Conservation (phyloP, 37 sponge, comb jelly and placozoan genomes). For the Agelas oroides region DNA sequence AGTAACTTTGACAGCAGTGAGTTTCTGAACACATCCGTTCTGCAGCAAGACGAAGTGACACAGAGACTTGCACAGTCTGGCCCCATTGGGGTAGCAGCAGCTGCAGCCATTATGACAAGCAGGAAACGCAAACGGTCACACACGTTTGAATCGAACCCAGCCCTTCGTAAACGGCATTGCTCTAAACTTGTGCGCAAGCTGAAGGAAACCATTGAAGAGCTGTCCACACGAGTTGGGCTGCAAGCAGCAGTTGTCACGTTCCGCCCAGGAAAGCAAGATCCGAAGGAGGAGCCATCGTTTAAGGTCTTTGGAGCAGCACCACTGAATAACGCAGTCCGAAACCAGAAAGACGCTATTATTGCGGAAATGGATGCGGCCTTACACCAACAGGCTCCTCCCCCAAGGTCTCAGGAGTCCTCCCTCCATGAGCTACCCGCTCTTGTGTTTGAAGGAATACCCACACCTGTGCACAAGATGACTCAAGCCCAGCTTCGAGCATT, state of each 20-base stretch:
- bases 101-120: conserved; percentile 86
- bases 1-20: conserved; percentile 68
- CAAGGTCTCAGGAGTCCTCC: background rate
- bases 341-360: conserved; percentile 68
- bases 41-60: conserved; percentile 76
- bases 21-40: conserved; percentile 34
- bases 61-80: conserved; percentile 74
- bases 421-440: conserved; percentile 88
- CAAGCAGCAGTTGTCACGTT: conserved; percentile 85
- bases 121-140: conserved; percentile 66
- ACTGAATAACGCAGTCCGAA: conserved; percentile 50
- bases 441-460: conserved; percentile 92
- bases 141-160: conserved; percentile 89
- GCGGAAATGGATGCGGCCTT: conserved; percentile 60
- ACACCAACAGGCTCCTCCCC: conserved; percentile 36
- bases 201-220: conserved; percentile 83
- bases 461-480: conserved; percentile 93
- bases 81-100: conserved; percentile 87
- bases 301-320: conserved; percentile 89
- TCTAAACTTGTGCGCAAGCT: conserved; percentile 82
- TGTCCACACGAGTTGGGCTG: conserved; percentile 84
- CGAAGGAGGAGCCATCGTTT: conserved; percentile 68
- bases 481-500: conserved; percentile 94
- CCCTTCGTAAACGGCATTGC: conserved; percentile 81
- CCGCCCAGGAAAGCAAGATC: conserved; percentile 67